Evolutionary conservation across 2,888 invertebrate genomes (phyloP).

Genomic region (Pyralis farinalis): DNA sequence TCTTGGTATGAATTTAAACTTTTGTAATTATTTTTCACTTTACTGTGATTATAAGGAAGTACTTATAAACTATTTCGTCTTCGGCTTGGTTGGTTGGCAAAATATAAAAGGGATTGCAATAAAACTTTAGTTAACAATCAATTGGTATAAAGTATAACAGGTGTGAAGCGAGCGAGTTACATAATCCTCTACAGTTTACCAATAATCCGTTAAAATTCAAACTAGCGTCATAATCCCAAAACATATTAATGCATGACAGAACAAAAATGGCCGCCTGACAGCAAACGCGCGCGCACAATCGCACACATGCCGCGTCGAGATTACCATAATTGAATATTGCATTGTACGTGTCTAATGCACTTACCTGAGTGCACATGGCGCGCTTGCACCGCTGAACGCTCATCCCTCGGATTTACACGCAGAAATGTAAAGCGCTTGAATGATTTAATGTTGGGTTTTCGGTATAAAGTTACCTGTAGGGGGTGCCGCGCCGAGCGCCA

Average conservation of each 20-base stretch:
- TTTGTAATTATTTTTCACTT: too few relatives aligned
- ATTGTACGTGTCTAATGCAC: conserved; percentile 69
- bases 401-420: neutral
- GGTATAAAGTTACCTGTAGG: conserved; percentile 68
- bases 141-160: too few relatives aligned
- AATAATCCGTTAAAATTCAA: conserved; percentile 52
- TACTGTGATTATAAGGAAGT: too few relatives aligned
- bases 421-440: conserved; percentile 14
- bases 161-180: neutral
- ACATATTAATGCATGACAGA: conserved; percentile 24
- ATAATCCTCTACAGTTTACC: conserved; percentile 12
- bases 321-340: conserved; percentile 68
- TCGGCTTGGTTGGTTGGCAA: too few relatives aligned
- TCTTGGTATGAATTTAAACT: too few relatives aligned
- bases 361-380: conserved; percentile 43
- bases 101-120: too few relatives aligned
- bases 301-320: conserved; percentile 49
- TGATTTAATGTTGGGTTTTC: conserved; percentile 13
- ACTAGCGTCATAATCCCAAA: conserved; percentile 44
- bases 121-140: too few relatives aligned
- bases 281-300: conserved; percentile 52
- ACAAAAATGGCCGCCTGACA: conserved; percentile 36
- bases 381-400: conserved; percentile 26
- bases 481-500: conserved; percentile 51
- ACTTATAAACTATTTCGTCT: too few relatives aligned